These are phyloP conservation scores for Tragelaphus buxtoni DNA, from an alignment of 2,113 vertebrate genomes.

Conservation along the genomic window DNA sequence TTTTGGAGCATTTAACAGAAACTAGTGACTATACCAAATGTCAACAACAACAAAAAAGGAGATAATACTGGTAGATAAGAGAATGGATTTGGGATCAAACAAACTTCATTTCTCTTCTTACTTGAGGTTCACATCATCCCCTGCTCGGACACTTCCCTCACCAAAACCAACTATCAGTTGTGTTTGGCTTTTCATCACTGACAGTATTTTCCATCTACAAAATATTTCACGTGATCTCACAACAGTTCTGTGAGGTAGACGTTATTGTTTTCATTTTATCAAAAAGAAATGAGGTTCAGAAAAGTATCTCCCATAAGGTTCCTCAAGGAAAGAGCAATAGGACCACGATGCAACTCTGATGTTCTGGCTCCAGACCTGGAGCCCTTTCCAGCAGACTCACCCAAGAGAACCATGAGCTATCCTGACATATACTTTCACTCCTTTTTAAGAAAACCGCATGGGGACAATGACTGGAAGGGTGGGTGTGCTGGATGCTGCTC, in stretches of 20 bases:
- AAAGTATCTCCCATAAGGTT: background rate
- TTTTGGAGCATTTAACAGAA: background rate
- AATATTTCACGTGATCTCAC: background rate
- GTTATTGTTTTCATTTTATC: slow-evolving; percentile 34
- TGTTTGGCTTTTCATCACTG: background rate
- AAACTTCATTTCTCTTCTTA: background rate
- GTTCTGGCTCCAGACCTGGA: background rate
- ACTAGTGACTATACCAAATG: background rate
- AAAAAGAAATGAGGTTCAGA: slow-evolving; percentile 18
- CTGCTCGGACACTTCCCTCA: background rate
- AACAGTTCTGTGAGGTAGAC: background rate
- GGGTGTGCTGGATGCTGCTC: background rate
- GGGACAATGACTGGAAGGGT: background rate
- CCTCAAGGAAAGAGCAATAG: background rate
- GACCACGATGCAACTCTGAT: background rate
- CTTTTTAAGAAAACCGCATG: background rate
- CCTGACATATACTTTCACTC: background rate
- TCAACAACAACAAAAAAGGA: background rate
- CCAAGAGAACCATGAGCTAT: background rate
- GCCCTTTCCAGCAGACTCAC: background rate
- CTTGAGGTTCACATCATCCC: background rate
- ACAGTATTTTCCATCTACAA: background rate
- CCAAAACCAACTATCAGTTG: background rate
- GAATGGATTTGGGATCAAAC: background rate
- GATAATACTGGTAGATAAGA: background rate